These are phyloP conservation scores for Scortum barcoo DNA, from an alignment of 2,113 vertebrate species.

Conservation along the genomic window DNA sequence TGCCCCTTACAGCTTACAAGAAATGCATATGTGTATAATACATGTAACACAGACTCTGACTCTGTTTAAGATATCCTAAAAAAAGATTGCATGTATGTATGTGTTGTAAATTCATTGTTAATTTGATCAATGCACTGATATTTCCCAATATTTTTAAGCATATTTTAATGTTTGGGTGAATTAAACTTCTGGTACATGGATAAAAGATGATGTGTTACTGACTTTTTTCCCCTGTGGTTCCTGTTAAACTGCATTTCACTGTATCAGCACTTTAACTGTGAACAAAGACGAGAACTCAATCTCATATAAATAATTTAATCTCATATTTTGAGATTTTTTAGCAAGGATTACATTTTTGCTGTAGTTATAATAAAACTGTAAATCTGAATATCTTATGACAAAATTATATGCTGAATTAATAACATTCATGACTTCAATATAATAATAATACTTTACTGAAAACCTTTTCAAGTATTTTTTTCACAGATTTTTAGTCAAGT, in stretches of 20 bases:
- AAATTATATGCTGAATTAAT: neutral
- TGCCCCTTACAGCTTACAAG: neutral
- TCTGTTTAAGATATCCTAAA: neutral
- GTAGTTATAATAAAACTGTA: too few species aligned
- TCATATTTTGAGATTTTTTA: neutral
- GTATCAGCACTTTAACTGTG: neutral
- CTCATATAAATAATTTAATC: neutral
- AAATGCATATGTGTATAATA: neutral
- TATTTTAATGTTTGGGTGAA: neutral
- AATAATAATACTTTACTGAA: neutral
- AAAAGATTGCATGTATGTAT: neutral
- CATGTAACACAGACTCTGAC: too few species aligned
- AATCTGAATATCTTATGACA: neutral
- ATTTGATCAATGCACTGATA: neutral
- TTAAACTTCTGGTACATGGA: neutral
- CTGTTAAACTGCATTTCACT: neutral
- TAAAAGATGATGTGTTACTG: neutral
- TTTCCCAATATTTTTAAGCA: too few species aligned
- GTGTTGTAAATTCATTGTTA: neutral
- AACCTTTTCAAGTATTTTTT: neutral
- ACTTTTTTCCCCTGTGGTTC: neutral
- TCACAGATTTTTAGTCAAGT: too few species aligned
- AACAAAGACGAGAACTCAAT: neutral
- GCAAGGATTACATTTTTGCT: neutral
- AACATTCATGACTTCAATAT: neutral